A percentile compares a stretch with the other conserved stretches of the same genome.
Conservation (phyloP, 2,888 invertebrate genomes). For the Lucinisca nassula region DNA sequence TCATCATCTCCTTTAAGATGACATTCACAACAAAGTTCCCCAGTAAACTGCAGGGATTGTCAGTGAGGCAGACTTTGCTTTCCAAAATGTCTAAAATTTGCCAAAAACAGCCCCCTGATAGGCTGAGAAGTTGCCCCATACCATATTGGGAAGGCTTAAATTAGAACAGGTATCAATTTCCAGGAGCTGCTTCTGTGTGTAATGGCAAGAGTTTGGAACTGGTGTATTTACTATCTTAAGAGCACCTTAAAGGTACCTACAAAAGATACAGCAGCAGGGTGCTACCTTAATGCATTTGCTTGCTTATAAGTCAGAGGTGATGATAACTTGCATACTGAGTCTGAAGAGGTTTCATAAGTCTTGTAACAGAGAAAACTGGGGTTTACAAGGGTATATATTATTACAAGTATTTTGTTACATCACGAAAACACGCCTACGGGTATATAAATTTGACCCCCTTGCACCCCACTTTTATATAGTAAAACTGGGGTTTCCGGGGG, state of each 20-base stretch:
- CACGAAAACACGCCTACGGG: too few species aligned
- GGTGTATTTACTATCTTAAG: constrained; percentile 4
- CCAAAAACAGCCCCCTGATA: constrained; percentile 54
- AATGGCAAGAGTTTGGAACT: constrained; percentile 2
- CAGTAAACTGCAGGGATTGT: not conserved
- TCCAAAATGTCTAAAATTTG: constrained; percentile 42
- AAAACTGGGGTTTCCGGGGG: too few species aligned
- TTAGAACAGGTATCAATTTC: constrained; percentile 28
- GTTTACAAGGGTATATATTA: too few species aligned
- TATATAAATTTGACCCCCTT: too few species aligned
- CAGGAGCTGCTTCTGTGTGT: constrained; percentile 9
- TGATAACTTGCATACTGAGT: too few species aligned
- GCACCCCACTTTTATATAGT: too few species aligned
- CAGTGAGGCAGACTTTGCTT: not conserved
- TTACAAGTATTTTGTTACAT: too few species aligned
- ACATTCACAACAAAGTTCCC: not conserved
- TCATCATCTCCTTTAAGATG: not conserved
- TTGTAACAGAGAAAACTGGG: too few species aligned
- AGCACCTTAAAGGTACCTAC: constrained; percentile 1
- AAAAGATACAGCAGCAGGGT: not conserved
- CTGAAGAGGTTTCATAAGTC: too few species aligned
- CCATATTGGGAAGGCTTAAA: constrained; percentile 74
- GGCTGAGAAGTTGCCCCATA: constrained; percentile 50
- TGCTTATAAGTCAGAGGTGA: not conserved
- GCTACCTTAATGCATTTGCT: not conserved